A percentile compares a stretch with the other conserved stretches of the same genome.
Evolutionary conservation across 2,797 vertebrate species (phyloP).

Genomic region (Gastrophryne carolinensis): DNA sequence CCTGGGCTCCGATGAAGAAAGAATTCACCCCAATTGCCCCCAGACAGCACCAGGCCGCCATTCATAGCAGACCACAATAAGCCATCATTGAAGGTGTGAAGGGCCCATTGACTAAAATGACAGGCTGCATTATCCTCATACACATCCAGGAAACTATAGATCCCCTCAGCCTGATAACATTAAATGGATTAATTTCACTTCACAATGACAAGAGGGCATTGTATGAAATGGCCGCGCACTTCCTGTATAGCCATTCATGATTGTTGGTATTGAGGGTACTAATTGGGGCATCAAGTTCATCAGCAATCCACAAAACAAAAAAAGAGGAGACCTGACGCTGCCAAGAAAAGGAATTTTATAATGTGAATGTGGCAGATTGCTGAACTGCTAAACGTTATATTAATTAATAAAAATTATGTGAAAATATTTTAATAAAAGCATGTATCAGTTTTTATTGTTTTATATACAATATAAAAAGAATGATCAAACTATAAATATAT

Average conservation of each 20-base stretch:
- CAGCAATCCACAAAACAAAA: conserved; percentile 14
- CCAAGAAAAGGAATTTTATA: not conserved
- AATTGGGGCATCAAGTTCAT: conserved; percentile 10
- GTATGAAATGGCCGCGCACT: not conserved
- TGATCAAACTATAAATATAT: no score
- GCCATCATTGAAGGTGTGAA: conserved; percentile 18
- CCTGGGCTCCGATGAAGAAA: not conserved
- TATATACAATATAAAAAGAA: no score
- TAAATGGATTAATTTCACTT: not conserved
- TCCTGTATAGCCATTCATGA: not conserved
- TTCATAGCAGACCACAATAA: not conserved
- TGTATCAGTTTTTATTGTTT: no score
- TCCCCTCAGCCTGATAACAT: not conserved
- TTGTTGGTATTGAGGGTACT: conserved; percentile 13
- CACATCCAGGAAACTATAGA: conserved; percentile 12
- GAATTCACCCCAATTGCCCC: not conserved
- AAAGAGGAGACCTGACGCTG: not conserved
- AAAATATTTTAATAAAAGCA: no score
- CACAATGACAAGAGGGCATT: conserved; percentile 5
- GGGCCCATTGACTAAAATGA: not conserved
- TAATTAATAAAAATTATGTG: no score
- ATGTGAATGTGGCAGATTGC: no score
- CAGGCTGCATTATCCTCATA: not conserved
- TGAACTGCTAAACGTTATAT: no score
- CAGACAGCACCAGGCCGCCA: not conserved